Evolutionary conservation across 2,113 vertebrate species (phyloP), one percentile per base, ranked within the genome.

Genomic region (Kryptolebias marmoratus): DNA sequence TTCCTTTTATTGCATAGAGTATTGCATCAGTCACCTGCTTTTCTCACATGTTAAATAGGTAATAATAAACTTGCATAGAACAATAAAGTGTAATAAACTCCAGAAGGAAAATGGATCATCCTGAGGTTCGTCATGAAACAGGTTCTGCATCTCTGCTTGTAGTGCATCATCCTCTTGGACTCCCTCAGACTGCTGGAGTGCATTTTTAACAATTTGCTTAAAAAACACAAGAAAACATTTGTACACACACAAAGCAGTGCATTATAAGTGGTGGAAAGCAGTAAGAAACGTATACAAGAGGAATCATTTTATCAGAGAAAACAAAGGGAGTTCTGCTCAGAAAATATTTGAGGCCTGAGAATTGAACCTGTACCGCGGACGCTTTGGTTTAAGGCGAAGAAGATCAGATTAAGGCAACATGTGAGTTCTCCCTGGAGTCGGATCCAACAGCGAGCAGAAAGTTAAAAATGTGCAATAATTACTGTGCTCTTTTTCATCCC

Each of bases 1-100:
- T 70, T 36, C 36, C 22, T 31, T 81, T 89, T 73, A 87, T 87
- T 91, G 78, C 88, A 87, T 85, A 87, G 75, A 65, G 65, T 56
- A 28, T 69, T 16, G n/a, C 31, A 63, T 48, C 53, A 4, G 56
- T 60, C 13, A 64, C 31, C 28, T 22, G 22, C 3, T 4, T 30
- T 36, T 36, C 53, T 45, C 3, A 67, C n/a, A 52, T 44, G 47
- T 11, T n/a, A 1, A 57, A 53, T 15, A 36, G 22, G 54, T 54
- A 22, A 22, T 22, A 30, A 13, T 56, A 70, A 63, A 58, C n/a
- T 52, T 75, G 59, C 67, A 77, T 73, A 79, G 64, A 8, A 6
- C 36, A 62, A 22, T 39, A 55, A 68, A 70, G 49, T 56, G 11
- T 8, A 56, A 16, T 31, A 31, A 72, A 47, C 16, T 39, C 52